Percentiles rank a stretch among this genome's conserved stretches.
Conservation (phyloP, 2,113 vertebrate species). For the Irena cyanogastra region DNA sequence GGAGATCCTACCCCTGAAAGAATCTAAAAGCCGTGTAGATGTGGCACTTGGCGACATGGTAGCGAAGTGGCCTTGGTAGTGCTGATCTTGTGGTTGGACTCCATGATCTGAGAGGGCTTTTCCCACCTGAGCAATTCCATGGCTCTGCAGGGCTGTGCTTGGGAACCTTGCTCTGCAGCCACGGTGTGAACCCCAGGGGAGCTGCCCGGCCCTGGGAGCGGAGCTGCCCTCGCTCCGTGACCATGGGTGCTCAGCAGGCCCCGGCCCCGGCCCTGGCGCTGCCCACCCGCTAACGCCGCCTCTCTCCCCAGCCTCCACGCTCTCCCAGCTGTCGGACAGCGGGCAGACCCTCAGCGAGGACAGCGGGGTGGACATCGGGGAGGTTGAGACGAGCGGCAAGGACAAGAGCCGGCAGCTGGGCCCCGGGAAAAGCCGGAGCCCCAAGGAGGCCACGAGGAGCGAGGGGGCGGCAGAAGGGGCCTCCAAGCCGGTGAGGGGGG, state of each 20-base stretch:
- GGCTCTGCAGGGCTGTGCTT: neutral
- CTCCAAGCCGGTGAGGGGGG: constrained; percentile 86
- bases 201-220: neutral
- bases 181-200: neutral
- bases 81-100: neutral
- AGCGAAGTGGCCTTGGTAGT: neutral
- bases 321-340: constrained; percentile 93
- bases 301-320: constrained; percentile 80
- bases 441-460: constrained; percentile 50
- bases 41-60: neutral
- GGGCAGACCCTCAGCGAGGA: constrained; percentile 97
- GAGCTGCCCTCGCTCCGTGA: neutral
- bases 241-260: neutral
- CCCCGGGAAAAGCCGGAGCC: constrained; percentile 73
- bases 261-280: neutral
- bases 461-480: constrained; percentile 69
- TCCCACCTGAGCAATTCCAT: accelerated
- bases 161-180: neutral
- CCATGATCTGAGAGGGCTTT: neutral
- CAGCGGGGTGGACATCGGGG: constrained; percentile 94
- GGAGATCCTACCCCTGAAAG: neutral
- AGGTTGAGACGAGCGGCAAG: constrained; percentile 79
- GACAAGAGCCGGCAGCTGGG: constrained; percentile 75
- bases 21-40: neutral
- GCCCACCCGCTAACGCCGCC: neutral